Conservation (phyloP, 2,888 invertebrate species). For the Dynastes tityus region DNA sequence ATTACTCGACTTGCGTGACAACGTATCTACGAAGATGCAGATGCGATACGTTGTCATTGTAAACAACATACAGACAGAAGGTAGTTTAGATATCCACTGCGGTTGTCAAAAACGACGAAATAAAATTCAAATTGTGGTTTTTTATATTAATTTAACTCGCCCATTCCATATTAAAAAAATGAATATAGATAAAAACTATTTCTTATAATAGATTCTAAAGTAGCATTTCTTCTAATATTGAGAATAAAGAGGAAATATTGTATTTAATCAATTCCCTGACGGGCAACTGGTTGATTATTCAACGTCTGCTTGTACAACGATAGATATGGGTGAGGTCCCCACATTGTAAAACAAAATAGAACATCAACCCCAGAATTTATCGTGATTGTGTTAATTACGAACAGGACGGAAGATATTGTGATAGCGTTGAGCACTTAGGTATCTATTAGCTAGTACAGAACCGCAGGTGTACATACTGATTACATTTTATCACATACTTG, state of each 20-base stretch:
- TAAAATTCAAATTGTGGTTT: too few relatives aligned
- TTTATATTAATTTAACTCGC: too few relatives aligned
- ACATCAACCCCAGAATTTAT: conserved; percentile 39
- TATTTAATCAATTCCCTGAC: conserved; percentile 7
- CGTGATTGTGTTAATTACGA: conserved; percentile 35
- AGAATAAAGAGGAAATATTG: neutral
- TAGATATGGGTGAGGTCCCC: conserved; percentile 23
- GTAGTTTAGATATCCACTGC: too few relatives aligned
- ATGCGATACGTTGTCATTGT: neutral
- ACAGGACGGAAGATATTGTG: conserved; percentile 16
- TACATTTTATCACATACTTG: conserved; percentile 37
- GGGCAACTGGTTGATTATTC: conserved; percentile 20
- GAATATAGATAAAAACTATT: too few relatives aligned
- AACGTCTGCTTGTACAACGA: conserved; percentile 9
- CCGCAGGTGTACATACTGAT: conserved; percentile 30
- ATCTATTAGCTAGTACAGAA: conserved; percentile 10
- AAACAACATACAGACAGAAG: too few relatives aligned
- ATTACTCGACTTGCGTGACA: neutral
- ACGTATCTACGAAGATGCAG: conserved; percentile 2
- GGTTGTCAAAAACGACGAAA: too few relatives aligned
- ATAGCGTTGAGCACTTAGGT: conserved; percentile 1
- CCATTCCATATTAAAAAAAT: too few relatives aligned
- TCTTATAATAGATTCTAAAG: too few relatives aligned
- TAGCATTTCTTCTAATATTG: neutral
- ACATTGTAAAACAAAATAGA: conserved; percentile 30